Percentiles rank a stretch among this genome's conserved stretches.
These are phyloP conservation scores for Squalus acanthias DNA, from an alignment of 2,797 vertebrate species.

Conservation along the genomic window DNA sequence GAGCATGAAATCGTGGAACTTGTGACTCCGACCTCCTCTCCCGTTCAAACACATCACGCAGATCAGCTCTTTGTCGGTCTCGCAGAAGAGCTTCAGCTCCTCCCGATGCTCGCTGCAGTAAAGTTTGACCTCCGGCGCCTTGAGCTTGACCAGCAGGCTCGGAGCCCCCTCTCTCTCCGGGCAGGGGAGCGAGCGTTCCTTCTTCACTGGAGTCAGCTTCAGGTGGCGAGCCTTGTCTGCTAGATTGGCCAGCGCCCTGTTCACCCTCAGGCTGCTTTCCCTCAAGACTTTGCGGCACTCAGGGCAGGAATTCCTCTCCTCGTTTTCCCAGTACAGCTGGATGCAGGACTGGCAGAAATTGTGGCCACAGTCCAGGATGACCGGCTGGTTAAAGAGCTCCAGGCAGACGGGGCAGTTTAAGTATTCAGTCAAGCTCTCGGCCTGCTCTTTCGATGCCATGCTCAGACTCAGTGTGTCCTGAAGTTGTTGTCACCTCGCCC, in stretches of 20 bases:
- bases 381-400: background rate
- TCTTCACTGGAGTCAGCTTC: background rate
- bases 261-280: background rate
- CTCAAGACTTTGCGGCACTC: background rate
- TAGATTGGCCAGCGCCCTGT: background rate
- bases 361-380: background rate
- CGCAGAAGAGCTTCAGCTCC: background rate
- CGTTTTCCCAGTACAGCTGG: background rate
- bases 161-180: background rate
- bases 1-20: background rate
- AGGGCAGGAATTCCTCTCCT: background rate
- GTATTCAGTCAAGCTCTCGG: background rate
- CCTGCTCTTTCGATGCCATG: background rate
- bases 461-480: background rate
- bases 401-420: background rate
- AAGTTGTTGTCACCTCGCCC: background rate
- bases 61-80: background rate
- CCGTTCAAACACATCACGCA: background rate
- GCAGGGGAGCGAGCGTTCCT: background rate
- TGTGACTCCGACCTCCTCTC: background rate
- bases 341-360: background rate
- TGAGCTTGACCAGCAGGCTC: fast-evolving
- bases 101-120: background rate
- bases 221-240: background rate
- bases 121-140: no score